Evolutionary conservation across 92 coral and sea anemone species (phyloP), one percentile per base, ranked within the genome.

Genomic region (Parazoanthus atlanticus): DNA sequence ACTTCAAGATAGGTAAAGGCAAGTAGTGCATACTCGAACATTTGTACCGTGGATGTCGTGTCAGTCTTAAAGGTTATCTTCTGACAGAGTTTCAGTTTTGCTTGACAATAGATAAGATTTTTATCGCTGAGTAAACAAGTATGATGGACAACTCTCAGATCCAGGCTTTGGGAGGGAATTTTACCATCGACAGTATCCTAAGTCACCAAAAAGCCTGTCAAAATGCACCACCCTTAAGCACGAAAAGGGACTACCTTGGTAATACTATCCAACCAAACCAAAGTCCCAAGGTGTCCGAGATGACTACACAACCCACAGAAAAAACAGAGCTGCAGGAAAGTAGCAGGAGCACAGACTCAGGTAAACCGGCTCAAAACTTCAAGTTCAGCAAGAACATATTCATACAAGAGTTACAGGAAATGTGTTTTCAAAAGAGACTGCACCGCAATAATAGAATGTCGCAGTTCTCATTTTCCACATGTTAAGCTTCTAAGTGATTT

Each of bases 121-220:
- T 80, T 80, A 80, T 80, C 84, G 15, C 46, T 78, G 11, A 30
- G 40, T 12, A 43, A 49, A 82, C 56, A 34, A 46, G 28, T 47
- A 84, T 84, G 87, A 84, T 84, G 87, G 87, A 84, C 61, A 84
- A 84, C 76, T 70, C 46, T 52, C 87, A 84, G 40, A 84, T 84
- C 21, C 87, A 84, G 40, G 87, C 87, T 67, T 49, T 70, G 11
- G 79, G 47, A 82, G 93, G 93, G 67, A 92, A 90, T 85, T 92
- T 92, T 66, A 90, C 94, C 78, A 92, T 92, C 76, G 94, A 90
- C 34, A 92, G 93, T 52, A 92, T 92, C 34, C 71, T 92, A 66
- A 92, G 84, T 85, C 76, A 86, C 49, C 81, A 64, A 46, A 86
- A 40, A 33, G 83, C 83, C 31, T 86, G 76, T 16, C 81, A 74